phyloP scores from a whole-genome alignment of 2,888 invertebrate genomes.

The Tetheella fluctuosa region DNA sequence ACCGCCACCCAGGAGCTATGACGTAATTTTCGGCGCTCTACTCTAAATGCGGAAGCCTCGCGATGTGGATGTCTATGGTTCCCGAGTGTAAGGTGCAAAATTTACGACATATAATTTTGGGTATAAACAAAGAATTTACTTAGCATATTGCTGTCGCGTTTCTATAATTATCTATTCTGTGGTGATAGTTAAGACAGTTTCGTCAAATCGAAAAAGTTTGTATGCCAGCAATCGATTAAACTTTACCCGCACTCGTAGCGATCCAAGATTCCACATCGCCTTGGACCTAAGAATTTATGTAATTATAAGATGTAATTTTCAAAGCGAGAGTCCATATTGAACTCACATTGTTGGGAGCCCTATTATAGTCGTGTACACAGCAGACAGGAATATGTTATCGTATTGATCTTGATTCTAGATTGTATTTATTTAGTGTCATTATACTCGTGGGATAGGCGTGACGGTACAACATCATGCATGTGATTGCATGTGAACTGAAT shows the following conservation, averaged over 20 bases:
- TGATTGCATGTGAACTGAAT: conserved; percentile 9
- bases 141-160: too few relatives aligned
- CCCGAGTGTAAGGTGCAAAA: too few relatives aligned
- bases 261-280: not conserved
- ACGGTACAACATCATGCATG: conserved; percentile 3
- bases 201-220: not conserved
- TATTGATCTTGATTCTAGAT: not conserved
- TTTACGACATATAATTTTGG: too few relatives aligned
- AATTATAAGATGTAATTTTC: conserved; percentile 5
- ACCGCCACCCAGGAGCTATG: conserved; percentile 40
- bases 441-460: conserved; percentile 5
- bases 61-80: conserved; percentile 5
- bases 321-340: not conserved
- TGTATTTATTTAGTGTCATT: conserved; percentile 1
- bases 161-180: not conserved
- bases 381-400: not conserved
- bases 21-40: conserved; percentile 29
- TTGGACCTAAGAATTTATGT: not conserved
- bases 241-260: not conserved
- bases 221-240: conserved; percentile 2
- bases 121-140: too few relatives aligned
- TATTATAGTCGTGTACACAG: not conserved
- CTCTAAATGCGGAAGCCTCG: conserved; percentile 21
- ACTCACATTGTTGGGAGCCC: not conserved
- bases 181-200: conserved; percentile 15